Base-by-base conservation (phyloP, 2,888 invertebrate species). In the Mythimna loreyi region DNA sequence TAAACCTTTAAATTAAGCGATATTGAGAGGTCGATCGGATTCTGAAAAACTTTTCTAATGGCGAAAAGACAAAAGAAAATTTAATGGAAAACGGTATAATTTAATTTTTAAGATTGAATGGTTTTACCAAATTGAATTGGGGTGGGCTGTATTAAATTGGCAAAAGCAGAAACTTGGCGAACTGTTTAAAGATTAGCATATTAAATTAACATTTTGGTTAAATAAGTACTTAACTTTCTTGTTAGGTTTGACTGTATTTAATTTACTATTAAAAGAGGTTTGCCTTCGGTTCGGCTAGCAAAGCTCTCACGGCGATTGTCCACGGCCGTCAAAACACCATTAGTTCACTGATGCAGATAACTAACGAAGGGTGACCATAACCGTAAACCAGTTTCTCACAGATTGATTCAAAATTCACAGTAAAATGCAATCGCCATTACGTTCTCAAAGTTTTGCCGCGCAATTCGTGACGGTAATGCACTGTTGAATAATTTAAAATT, bases 281-380 rank as follows among this genome's bases (percentile, higher is more conserved):
- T 55, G 33, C 3, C 5, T 57, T 40, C 11, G 19, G 21, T 36
- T 23, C n/a, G 25, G 65, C 36, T 59, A 60, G 30, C 49, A 19
- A 57, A 57, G 66, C 64, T 81, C 84, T 67, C 85, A 85, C 81
- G 72, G 72, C 49, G 58, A 78, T 81, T 77, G 71, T 72, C 72
- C 60, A 86, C 73, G 86, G 83, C 69, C 56, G 55, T 71, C 67
- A 73, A 78, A 64, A 65, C 53, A 66, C 69, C 67, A 77, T 72
- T 75, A 76, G 72, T 61, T 65, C 75, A 77, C 56, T 77, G 86
- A 77, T 76, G 80, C 81, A 69, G 70, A 80, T 78, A 77, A 83
- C 79, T 66, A 84, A 72, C 76, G 59, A 64, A 70, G 82, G 73
- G 82, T 82, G 80, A 84, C 75, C 78, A 81, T 63, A 70, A 62